Conservation (phyloP, 2,113 vertebrate species). For the Phalacrocorax brasilianus region DNA sequence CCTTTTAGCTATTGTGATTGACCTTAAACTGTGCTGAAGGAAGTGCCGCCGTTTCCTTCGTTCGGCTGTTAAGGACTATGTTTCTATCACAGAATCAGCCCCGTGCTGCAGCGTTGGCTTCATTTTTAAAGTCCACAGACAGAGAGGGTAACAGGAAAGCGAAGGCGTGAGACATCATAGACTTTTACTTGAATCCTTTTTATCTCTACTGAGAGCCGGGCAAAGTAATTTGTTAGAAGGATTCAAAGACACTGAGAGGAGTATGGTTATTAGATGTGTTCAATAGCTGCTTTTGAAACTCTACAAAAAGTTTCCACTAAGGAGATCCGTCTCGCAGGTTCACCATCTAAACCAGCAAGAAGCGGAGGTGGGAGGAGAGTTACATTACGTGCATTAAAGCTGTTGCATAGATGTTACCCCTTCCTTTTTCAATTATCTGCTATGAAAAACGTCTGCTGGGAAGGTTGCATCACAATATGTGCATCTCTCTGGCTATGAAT, state of each 20-base stretch:
- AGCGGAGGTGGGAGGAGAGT: not conserved
- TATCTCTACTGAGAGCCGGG: not conserved
- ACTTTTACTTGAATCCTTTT: not conserved
- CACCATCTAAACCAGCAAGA: not conserved
- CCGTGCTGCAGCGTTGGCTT: not conserved
- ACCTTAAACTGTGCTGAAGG: not conserved
- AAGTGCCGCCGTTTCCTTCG: not conserved
- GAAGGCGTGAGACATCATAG: not conserved
- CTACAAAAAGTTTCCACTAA: not conserved
- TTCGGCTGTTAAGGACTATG: fast-evolving
- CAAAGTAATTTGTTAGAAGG: not conserved
- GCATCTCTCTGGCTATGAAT: not conserved
- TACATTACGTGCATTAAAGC: not conserved
- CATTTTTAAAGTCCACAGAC: not conserved
- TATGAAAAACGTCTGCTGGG: not conserved
- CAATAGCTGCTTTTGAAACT: not conserved
- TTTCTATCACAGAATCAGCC: not conserved
- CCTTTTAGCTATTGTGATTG: not conserved
- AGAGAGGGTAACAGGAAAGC: not conserved
- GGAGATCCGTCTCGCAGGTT: not conserved
- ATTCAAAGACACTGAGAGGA: not conserved
- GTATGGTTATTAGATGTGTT: not conserved
- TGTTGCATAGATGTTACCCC: not conserved
- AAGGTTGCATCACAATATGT: not conserved
- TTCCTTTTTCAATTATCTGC: not conserved